A percentile compares a stretch with the other conserved stretches of the same genome.
These are phyloP conservation scores for Tylochromis polylepis DNA, from an alignment of 2,113 vertebrate species.

Conservation along the genomic window DNA sequence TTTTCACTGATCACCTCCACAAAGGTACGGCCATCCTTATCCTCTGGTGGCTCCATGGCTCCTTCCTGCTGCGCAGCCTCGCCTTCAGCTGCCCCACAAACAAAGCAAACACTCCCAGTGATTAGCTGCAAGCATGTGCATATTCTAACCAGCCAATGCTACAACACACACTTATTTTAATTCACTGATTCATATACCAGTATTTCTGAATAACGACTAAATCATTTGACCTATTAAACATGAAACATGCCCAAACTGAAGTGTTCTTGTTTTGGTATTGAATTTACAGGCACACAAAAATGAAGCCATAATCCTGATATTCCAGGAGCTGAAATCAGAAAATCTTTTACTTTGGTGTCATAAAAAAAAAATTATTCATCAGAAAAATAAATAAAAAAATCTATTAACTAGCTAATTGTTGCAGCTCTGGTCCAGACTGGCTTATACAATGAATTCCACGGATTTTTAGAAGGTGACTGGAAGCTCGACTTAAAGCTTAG, in stretches of 20 bases:
- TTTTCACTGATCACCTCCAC: slow-evolving; percentile 98
- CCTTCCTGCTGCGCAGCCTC: slow-evolving; percentile 38
- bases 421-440: not conserved
- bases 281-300: not conserved
- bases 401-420: not conserved
- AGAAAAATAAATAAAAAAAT: not conserved
- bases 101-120: not conserved
- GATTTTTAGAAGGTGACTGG: not conserved
- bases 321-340: not conserved
- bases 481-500: not conserved
- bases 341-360: not conserved
- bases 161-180: not conserved
- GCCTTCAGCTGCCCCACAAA: slow-evolving; percentile 23
- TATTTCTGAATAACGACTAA: not conserved
- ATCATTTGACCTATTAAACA: not conserved
- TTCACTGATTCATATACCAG: not conserved
- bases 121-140: not conserved
- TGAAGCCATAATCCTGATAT: not conserved
- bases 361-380: not conserved
- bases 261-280: not conserved
- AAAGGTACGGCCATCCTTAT: slow-evolving; percentile 83
- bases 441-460: not conserved
- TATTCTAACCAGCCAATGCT: not conserved
- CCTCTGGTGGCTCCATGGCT: slow-evolving; percentile 79
- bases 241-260: not conserved